Evolutionary conservation across 2,113 vertebrate genomes (phyloP).

Genomic region (Cacatua alba): DNA sequence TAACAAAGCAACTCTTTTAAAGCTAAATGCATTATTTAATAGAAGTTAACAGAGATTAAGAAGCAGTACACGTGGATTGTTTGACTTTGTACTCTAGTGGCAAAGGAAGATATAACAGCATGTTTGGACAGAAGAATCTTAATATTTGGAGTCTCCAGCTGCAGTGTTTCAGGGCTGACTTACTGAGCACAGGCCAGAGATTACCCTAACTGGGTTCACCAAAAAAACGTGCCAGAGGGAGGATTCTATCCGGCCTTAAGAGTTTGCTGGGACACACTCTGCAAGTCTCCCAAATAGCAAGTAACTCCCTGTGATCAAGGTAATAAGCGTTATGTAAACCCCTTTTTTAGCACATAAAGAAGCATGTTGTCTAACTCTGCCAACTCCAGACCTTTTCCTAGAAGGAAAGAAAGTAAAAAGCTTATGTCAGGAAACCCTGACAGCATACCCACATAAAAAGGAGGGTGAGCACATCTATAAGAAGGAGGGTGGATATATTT

Average conservation of each 20-base stretch:
- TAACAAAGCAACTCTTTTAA: background rate
- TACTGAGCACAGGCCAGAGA: slow-evolving; percentile 22
- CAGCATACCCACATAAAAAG: background rate
- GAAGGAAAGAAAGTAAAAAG: background rate
- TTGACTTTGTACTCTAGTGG: slow-evolving; percentile 52
- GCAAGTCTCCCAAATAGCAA: fast-evolving
- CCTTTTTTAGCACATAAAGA: background rate
- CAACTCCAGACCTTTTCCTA: background rate
- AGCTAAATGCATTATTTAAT: background rate
- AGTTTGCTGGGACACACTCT: background rate
- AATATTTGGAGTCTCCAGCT: background rate
- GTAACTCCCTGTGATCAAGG: background rate
- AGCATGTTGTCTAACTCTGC: background rate
- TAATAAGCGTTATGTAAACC: background rate
- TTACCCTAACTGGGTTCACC: background rate
- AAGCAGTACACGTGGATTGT: background rate
- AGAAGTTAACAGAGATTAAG: background rate
- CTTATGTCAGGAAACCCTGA: background rate
- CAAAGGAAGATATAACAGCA: background rate
- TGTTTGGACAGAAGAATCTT: background rate
- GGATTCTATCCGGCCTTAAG: background rate
- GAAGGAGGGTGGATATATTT: background rate
- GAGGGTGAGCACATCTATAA: background rate
- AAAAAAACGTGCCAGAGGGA: background rate
- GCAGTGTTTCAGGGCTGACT: slow-evolving; percentile 10